Evolutionary conservation across 2,888 invertebrate genomes (phyloP), one percentile per base, ranked within the genome.

Genomic region (Eupithecia abbreviata): DNA sequence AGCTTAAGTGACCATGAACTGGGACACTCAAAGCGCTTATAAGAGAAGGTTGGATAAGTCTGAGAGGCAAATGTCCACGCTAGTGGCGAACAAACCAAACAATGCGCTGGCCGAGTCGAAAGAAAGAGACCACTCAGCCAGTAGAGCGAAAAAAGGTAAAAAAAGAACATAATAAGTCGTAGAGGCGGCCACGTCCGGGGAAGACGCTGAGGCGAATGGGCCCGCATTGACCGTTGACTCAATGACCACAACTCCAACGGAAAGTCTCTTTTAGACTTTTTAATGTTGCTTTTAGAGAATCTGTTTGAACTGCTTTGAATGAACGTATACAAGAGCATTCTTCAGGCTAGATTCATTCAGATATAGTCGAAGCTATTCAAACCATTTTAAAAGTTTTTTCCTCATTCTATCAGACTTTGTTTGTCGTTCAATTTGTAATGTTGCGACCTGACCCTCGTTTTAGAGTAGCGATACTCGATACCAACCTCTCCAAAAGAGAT

Each of bases 41-140:
- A 83, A 85, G 83, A 85, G 82, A 84, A 82, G 84, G 84, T 84
- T 87, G 86, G 86, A 85, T 86, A 86, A 88, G 87, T 86, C 88
- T 87, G 87, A 87, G 85, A 90, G 87, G 89, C 90, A 90, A 92
- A 91, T 90, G 89, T 91, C 89, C 88, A 88, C 84, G 87, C 86
- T 89, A 89, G 90, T 89, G 87, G 88, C 80, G 82, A 88, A 84
- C 85, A 88, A 90, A 90, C 88, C 90, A 91, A 91, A 91, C 80
- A 90, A 89, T 87, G 85, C 87, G 85, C 85, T 85, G 85, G 85
- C 85, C 85, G 84, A 87, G 84, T 84, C 85, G 85, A 88, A 90
- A 89, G 88, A 90, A 90, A 90, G 88, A 90, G 89, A 87, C 88
- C 90, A 90, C 91, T 92, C 91, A 88, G 88, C 87, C 89, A 81